Conservation (phyloP, 30 jellyfish, hydroid and myxozoan genomes). For the Mastigias papua region DNA sequence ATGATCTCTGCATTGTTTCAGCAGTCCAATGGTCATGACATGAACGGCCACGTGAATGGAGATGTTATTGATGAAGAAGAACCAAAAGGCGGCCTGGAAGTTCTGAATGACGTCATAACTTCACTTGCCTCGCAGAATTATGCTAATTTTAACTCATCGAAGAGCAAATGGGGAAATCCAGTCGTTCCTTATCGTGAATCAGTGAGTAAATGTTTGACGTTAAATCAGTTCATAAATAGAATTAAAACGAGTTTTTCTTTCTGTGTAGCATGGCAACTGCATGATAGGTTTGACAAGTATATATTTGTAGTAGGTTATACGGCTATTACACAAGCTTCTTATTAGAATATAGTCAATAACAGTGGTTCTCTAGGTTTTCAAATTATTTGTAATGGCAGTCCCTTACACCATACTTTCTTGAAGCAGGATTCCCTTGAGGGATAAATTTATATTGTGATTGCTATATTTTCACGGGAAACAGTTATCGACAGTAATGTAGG, state of each 20-base stretch:
- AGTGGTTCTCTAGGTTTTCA: too few relatives aligned
- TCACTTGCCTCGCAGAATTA: slow-evolving; percentile 95
- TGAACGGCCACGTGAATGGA: slow-evolving; percentile 55
- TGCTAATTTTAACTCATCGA: slow-evolving; percentile 82
- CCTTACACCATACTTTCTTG: too few relatives aligned
- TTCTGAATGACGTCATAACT: slow-evolving; percentile 85
- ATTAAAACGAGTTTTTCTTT: not conserved
- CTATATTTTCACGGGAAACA: too few relatives aligned
- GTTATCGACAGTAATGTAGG: too few relatives aligned
- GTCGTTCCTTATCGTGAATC: slow-evolving; percentile 88
- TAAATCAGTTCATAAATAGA: not conserved
- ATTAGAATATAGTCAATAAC: too few relatives aligned
- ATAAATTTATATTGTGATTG: too few relatives aligned
- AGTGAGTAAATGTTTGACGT: slow-evolving; percentile 48
- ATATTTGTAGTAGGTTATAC: too few relatives aligned
- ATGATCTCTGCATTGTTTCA: not conserved
- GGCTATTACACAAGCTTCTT: too few relatives aligned
- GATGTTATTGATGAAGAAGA: slow-evolving; percentile 69
- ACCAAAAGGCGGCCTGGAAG: slow-evolving; percentile 90
- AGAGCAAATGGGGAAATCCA: slow-evolving; percentile 92
- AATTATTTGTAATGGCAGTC: too few relatives aligned
- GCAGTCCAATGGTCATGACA: slow-evolving; percentile 36
- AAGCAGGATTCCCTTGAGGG: too few relatives aligned
- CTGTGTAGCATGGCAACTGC: too few relatives aligned
- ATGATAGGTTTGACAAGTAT: too few relatives aligned